Evolutionary conservation across 1,140 invertebrate species (phyloP).

Genomic region (Diprion similis): DNA sequence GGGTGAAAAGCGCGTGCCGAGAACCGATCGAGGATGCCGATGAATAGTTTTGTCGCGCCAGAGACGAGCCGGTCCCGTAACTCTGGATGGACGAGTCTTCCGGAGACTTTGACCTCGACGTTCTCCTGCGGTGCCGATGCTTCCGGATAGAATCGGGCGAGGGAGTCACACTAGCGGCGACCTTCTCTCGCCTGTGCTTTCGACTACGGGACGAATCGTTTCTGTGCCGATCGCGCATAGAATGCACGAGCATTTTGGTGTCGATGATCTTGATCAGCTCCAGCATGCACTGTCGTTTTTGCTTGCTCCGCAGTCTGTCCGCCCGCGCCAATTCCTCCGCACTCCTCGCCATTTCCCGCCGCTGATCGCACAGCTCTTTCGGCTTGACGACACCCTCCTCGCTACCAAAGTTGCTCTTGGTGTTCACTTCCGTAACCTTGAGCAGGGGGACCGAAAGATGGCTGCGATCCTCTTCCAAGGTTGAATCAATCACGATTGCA

Average conservation of each 20-base stretch:
- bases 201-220: slow-evolving; percentile 31
- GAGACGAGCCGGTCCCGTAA: not conserved
- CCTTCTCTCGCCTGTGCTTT: slow-evolving; percentile 26
- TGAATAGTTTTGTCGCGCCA: not conserved
- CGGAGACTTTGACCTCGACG: slow-evolving; percentile 34
- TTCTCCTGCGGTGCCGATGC: slow-evolving; percentile 16
- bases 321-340: slow-evolving; percentile 18
- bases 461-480: slow-evolving; percentile 17
- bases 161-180: slow-evolving; percentile 28
- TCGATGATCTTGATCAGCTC: slow-evolving; percentile 54
- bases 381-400: slow-evolving; percentile 1
- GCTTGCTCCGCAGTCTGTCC: slow-evolving; percentile 28
- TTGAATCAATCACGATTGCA: slow-evolving; percentile 12
- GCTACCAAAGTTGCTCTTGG: slow-evolving; percentile 25
- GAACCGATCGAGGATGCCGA: not conserved
- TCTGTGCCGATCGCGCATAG: slow-evolving; percentile 20
- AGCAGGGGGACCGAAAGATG: slow-evolving; percentile 25
- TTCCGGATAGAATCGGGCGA: slow-evolving; percentile 35
- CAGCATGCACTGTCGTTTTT: slow-evolving; percentile 47
- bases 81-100: slow-evolving; percentile 8
- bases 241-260: slow-evolving; percentile 46
- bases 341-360: not conserved
- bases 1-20: not conserved
- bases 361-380: not conserved
- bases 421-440: slow-evolving; percentile 27